These are phyloP conservation scores for Thunnus thynnus DNA, from an alignment of 2,113 vertebrate genomes.

Conservation along the genomic window DNA sequence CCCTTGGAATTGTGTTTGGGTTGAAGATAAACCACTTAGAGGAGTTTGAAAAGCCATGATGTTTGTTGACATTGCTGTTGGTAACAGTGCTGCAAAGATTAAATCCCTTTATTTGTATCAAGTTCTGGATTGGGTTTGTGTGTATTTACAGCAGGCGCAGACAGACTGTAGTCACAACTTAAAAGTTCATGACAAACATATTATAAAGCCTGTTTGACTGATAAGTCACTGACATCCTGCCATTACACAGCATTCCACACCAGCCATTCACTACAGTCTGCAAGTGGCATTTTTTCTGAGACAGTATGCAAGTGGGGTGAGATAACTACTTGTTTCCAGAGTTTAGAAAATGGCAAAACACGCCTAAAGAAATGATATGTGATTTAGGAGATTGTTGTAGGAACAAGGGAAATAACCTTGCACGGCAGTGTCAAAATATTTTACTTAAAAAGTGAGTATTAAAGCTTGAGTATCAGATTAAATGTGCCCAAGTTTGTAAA, in stretches of 20 bases:
- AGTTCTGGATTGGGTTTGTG: constrained; percentile 45
- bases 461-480: not conserved
- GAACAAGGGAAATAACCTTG: not conserved
- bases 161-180: not conserved
- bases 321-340: constrained; percentile 12
- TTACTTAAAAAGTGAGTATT: not conserved
- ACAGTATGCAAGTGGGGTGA: not conserved
- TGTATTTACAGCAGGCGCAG: constrained; percentile 48
- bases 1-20: constrained; percentile 56
- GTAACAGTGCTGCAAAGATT: constrained; percentile 70
- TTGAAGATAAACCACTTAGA: constrained; percentile 65
- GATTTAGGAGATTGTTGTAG: not conserved
- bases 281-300: not conserved
- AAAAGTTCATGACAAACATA: constrained; percentile 19
- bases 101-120: constrained; percentile 73
- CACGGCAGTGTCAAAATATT: not conserved
- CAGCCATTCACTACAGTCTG: constrained; percentile 7
- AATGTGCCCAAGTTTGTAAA: not conserved
- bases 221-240: constrained; percentile 31
- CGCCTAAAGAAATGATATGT: not conserved
- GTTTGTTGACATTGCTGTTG: constrained; percentile 72
- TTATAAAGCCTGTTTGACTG: constrained; percentile 20
- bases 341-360: constrained; percentile 34
- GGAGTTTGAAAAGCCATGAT: constrained; percentile 68
- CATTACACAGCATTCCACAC: constrained; percentile 32